Conservation (phyloP, 1,140 invertebrate genomes). For the Ceratitis capitata region DNA sequence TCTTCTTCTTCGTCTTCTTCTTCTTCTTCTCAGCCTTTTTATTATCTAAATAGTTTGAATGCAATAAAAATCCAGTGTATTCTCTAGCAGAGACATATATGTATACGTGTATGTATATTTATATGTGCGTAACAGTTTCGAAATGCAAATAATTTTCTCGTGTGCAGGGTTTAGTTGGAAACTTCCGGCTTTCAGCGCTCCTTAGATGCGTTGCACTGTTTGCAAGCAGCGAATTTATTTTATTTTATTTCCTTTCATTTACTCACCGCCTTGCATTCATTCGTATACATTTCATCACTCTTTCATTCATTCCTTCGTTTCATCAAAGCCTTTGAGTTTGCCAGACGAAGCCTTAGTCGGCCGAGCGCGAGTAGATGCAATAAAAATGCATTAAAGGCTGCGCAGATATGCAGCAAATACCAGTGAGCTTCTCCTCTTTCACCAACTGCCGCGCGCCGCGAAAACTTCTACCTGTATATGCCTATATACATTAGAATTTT, state of each 20-base stretch:
- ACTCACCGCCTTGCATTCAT: not conserved
- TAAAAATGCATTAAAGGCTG: conserved; percentile 16
- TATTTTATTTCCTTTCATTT: not conserved
- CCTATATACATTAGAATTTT: not conserved
- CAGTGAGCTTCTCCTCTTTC: not conserved
- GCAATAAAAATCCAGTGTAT: not conserved
- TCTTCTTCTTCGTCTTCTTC: no score
- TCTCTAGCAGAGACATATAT: not conserved
- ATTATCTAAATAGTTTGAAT: not conserved
- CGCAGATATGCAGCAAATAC: not conserved
- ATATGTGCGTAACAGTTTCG: not conserved
- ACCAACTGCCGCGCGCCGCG: not conserved
- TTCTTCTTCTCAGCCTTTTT: no score
- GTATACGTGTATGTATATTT: no score
- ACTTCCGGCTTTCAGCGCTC: not conserved
- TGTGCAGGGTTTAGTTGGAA: not conserved
- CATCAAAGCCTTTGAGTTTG: not conserved
- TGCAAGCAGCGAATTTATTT: not conserved
- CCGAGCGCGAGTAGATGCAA: not conserved
- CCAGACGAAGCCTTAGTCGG: not conserved
- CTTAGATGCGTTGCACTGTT: not conserved
- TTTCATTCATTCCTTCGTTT: not conserved
- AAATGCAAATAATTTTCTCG: not conserved
- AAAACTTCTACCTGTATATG: not conserved
- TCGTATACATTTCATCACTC: not conserved